phyloP scores from a whole-genome alignment of 2,113 vertebrate species.

The Trogon melanurus region DNA sequence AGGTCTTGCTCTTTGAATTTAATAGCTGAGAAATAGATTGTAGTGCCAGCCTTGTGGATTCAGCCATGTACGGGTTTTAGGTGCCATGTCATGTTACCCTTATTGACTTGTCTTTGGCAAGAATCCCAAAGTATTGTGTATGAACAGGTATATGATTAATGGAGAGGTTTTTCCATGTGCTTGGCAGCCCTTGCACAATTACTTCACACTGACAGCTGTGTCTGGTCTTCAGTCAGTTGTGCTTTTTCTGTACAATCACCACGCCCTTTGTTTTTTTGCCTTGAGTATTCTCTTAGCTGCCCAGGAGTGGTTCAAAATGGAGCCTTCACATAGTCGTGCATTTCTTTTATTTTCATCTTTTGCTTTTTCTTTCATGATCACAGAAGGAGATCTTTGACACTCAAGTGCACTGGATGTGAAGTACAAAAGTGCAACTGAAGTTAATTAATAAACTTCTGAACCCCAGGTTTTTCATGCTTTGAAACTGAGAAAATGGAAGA shows the following conservation, averaged over 20 bases:
- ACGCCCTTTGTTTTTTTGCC: conserved; percentile 39
- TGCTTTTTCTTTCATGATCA: conserved; percentile 51
- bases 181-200: conserved; percentile 46
- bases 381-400: conserved; percentile 15
- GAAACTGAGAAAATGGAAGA: conserved; percentile 8
- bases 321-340: conserved; percentile 3
- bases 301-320: conserved; percentile 46
- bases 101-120: conserved; percentile 15
- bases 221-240: conserved; percentile 65
- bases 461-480: not conserved
- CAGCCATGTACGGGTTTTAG: conserved; percentile 34
- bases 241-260: conserved; percentile 47
- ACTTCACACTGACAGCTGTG: conserved; percentile 64
- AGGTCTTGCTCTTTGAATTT: conserved; percentile 20
- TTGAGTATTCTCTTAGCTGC: conserved; percentile 10
- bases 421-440: not conserved
- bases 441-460: conserved; percentile 28
- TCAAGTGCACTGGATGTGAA: not conserved
- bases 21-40: conserved; percentile 9
- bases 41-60: conserved; percentile 13
- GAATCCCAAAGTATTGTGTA: conserved; percentile 29
- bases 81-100: conserved; percentile 28
- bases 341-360: conserved; percentile 29
- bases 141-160: conserved; percentile 49
- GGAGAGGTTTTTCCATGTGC: conserved; percentile 36